Evolutionary conservation across 2,113 vertebrate genomes (phyloP).

Genomic region (Balaenoptera acutorostrata): DNA sequence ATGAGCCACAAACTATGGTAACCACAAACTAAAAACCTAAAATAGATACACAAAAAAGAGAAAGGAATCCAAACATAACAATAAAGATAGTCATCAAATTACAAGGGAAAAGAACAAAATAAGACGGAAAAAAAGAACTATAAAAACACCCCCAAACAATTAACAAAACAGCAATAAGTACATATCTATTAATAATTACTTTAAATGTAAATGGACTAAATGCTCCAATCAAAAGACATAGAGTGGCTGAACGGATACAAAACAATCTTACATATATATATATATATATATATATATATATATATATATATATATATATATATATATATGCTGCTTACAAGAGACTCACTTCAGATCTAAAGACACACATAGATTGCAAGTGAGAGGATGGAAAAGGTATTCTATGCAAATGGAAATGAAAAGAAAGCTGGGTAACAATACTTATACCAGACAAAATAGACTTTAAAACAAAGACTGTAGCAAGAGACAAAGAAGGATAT

Average conservation of each 20-base stretch:
- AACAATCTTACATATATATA: neutral
- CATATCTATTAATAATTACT: neutral
- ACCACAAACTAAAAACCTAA: neutral
- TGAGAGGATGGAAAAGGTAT: too few relatives aligned
- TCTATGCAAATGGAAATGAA: too few relatives aligned
- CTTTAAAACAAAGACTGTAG: too few relatives aligned
- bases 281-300: too few relatives aligned
- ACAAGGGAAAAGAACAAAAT: neutral
- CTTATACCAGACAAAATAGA: too few relatives aligned
- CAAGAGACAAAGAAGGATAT: too few relatives aligned
- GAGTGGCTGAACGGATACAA: neutral
- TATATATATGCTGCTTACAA: too few relatives aligned
- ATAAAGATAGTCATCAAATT: neutral
- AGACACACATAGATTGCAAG: too few relatives aligned
- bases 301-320: too few relatives aligned
- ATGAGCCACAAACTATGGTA: neutral
- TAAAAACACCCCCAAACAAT: neutral
- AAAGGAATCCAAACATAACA: neutral
- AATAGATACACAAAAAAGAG: neutral
- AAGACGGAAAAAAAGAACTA: neutral
- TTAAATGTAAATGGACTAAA: neutral
- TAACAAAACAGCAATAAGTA: neutral
- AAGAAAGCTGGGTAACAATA: too few relatives aligned
- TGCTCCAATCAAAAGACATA: neutral
- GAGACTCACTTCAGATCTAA: too few relatives aligned